These are phyloP conservation scores for Odocoileus hemionus DNA, from an alignment of 2,113 vertebrate genomes.

Conservation along the genomic window DNA sequence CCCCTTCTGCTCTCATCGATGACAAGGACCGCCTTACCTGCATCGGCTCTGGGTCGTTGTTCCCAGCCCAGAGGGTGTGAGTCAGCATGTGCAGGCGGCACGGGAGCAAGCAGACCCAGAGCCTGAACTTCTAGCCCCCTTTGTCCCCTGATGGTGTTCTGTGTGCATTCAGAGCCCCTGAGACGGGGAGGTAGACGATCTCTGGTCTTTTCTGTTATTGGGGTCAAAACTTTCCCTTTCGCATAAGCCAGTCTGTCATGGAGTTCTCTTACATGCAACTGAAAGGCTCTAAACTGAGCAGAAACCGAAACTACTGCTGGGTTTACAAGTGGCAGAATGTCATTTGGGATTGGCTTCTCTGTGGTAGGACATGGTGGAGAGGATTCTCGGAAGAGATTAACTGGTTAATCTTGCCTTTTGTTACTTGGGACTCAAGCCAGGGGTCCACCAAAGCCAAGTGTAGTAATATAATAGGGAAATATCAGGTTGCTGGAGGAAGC, in stretches of 20 bases:
- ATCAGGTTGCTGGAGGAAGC: not conserved
- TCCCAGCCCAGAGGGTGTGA: fast-evolving
- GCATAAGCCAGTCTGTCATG: not conserved
- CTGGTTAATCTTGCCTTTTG: not conserved
- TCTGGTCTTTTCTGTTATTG: not conserved
- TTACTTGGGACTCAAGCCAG: not conserved
- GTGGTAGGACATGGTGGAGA: not conserved
- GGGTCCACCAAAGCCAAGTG: not conserved
- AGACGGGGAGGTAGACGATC: fast-evolving
- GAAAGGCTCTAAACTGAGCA: not conserved
- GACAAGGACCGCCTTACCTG: too few species aligned
- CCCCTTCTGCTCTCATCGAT: not conserved
- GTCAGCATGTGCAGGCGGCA: fast-evolving
- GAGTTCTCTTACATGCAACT: not conserved
- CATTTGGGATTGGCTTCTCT: not conserved
- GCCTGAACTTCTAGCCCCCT: too few species aligned
- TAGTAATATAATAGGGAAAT: not conserved
- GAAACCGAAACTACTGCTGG: fast-evolving
- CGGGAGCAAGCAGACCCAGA: too few species aligned
- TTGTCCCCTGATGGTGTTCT: fast-evolving
- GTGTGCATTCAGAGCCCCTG: not conserved
- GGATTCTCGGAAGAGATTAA: not conserved
- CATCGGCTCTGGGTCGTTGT: fast-evolving
- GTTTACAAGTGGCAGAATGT: not conserved
- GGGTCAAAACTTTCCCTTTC: not conserved